Conservation (phyloP, 2,888 invertebrate species). For the Gari tellinella region DNA sequence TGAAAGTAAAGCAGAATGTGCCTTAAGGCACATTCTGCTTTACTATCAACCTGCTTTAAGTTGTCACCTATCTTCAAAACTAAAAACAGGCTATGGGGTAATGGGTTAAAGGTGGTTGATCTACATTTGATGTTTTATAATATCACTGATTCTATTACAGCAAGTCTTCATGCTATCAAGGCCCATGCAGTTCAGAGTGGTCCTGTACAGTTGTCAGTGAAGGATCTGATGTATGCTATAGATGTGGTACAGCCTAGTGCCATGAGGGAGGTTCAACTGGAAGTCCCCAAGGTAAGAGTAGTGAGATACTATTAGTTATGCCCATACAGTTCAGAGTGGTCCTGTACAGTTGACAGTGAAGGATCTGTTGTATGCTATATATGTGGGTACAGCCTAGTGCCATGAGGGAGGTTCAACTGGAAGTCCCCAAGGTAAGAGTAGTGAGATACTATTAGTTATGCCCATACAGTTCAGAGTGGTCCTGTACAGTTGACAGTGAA, state of each 20-base stretch:
- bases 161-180: constrained; percentile 87
- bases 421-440: constrained; percentile 92
- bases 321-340: background rate
- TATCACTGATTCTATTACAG: no score
- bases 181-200: background rate
- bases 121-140: no score
- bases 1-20: no score
- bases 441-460: no score
- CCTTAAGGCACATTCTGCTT: no score
- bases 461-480: background rate
- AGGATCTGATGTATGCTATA: constrained; percentile 78
- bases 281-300: constrained; percentile 92
- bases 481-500: constrained; percentile 23
- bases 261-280: constrained; percentile 94
- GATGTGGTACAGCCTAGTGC: constrained; percentile 91
- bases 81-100: no score
- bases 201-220: constrained; percentile 13
- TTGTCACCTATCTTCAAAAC: no score
- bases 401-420: constrained; percentile 94
- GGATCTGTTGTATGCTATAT: constrained; percentile 78
- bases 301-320: no score
- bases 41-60: no score
- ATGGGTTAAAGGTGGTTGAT: no score
- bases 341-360: constrained; percentile 23
- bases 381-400: constrained; percentile 92